Evolutionary conservation across 2,888 invertebrate species (phyloP).

Genomic region (Scaptomyza caliginosa): DNA sequence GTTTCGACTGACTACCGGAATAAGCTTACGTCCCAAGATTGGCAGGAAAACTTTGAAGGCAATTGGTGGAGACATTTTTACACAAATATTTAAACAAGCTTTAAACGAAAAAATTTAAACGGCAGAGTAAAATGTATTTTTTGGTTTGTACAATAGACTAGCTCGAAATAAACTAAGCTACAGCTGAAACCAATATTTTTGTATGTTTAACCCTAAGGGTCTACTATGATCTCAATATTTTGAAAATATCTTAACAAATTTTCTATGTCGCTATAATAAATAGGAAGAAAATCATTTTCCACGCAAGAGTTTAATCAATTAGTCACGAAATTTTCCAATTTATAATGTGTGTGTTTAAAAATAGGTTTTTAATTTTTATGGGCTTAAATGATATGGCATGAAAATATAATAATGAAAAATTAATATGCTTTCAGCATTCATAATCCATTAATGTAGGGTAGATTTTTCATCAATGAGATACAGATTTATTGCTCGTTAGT

Average conservation of each 20-base stretch:
- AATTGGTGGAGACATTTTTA: neutral
- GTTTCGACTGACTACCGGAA: slow-evolving; percentile 5
- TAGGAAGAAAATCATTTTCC: neutral
- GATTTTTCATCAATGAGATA: slow-evolving; percentile 31
- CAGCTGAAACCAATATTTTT: neutral
- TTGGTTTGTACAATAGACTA: neutral
- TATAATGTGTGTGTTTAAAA: slow-evolving; percentile 43
- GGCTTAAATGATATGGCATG: slow-evolving; percentile 1
- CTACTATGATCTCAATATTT: neutral
- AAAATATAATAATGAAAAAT: slow-evolving; percentile 22
- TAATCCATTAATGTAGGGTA: slow-evolving; percentile 1
- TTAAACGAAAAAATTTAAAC: neutral
- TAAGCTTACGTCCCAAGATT: neutral
- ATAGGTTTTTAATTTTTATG: slow-evolving; percentile 42
- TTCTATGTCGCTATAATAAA: too few species aligned
- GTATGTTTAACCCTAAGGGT: neutral
- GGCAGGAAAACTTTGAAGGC: neutral
- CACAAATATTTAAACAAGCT: neutral
- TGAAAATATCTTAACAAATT: neutral
- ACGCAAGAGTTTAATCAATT: slow-evolving; percentile 38
- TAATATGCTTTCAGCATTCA: neutral
- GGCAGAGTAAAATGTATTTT: neutral
- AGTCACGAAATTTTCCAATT: slow-evolving; percentile 61
- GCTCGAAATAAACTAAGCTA: neutral
- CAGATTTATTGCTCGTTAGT: slow-evolving; percentile 22